Evolutionary conservation across 2,113 vertebrate genomes (phyloP).

Genomic region (Lanius ludovicianus): DNA sequence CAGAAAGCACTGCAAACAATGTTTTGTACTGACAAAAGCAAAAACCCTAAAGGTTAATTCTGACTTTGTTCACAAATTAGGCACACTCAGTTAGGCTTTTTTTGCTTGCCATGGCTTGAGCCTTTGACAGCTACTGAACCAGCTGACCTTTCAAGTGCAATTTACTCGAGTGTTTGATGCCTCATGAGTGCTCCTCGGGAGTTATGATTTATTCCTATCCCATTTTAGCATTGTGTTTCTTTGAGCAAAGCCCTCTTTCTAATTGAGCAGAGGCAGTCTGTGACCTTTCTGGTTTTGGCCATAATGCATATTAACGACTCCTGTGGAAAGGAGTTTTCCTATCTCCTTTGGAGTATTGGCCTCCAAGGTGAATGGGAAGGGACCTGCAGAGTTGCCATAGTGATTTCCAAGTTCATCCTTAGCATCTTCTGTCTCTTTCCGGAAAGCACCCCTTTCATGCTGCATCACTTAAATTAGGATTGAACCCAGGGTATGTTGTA

Average conservation of each 20-base stretch:
- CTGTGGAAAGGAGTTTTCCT: neutral
- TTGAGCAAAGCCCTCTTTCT: neutral
- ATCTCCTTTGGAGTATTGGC: neutral
- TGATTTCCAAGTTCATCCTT: slow-evolving; percentile 17
- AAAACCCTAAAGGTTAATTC: slow-evolving; percentile 53
- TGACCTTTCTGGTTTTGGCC: neutral
- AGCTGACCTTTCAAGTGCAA: slow-evolving; percentile 30
- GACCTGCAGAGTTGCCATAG: neutral
- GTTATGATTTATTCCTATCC: neutral
- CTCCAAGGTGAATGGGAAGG: neutral
- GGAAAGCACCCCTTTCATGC: neutral
- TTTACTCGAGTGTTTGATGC: neutral
- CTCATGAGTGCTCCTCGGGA: accelerated
- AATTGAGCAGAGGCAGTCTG: neutral
- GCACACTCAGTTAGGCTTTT: slow-evolving; percentile 34
- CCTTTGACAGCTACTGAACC: neutral
- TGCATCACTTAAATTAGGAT: slow-evolving; percentile 14
- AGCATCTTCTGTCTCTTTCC: neutral
- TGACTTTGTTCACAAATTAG: slow-evolving; percentile 54
- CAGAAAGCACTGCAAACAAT: slow-evolving; percentile 25
- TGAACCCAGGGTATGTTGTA: slow-evolving; percentile 13
- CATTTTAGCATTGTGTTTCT: neutral
- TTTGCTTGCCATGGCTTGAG: neutral
- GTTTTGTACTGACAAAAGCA: neutral
- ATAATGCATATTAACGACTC: neutral